Evolutionary conservation across 2,113 vertebrate genomes (phyloP), one percentile per base, ranked within the genome.

Genomic region (Chamaetylas fuelleborni): DNA sequence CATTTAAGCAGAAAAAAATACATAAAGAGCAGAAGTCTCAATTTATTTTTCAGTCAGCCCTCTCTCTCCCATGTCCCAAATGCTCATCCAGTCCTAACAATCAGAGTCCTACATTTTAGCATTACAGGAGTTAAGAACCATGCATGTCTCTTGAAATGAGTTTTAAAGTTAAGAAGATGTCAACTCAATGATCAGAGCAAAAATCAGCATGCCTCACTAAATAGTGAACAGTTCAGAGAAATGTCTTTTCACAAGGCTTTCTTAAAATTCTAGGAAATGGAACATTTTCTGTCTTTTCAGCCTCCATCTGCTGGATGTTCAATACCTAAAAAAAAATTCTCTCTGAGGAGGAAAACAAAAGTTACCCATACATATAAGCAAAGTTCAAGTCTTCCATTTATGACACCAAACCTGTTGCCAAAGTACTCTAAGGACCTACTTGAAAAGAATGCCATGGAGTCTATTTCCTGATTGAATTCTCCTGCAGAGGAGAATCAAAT

Each of bases 371-470:
- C 36, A 70, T 38, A 48, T n/a, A 92, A 90, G 95, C 92, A 72
- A 85, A 95, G 93, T 97, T 93, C 95, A 97, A 77, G 93, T 96
- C 91, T 96, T 96, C 74, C 53, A 86, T 91, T 97, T 97, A 95
- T 47, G 77, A 97, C 47, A 83, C 91, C 60, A 78, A 86, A 93
- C 40, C 89, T 95, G 88, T 91, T 98, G 97, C 96, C 95, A 96
- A 95, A 97, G 86, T 93, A 98, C 94, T 95, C 90, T 79, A 79
- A 95, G 92, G 92, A 96, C 91, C 97, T 96, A 94, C 95, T 97
- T 97, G 98, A 97, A 97, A 97, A 95, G 96, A 95, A 85, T 40
- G 97, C 94, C 96, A 97, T 89, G 77, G 93, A 97, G 83, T 96
- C 92, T 93, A 95, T 85, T 97, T 97, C 95, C 97, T 97, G 96